Evolutionary conservation across 1,140 invertebrate species (phyloP).

Genomic region (Trachymyrmex septentrionalis): DNA sequence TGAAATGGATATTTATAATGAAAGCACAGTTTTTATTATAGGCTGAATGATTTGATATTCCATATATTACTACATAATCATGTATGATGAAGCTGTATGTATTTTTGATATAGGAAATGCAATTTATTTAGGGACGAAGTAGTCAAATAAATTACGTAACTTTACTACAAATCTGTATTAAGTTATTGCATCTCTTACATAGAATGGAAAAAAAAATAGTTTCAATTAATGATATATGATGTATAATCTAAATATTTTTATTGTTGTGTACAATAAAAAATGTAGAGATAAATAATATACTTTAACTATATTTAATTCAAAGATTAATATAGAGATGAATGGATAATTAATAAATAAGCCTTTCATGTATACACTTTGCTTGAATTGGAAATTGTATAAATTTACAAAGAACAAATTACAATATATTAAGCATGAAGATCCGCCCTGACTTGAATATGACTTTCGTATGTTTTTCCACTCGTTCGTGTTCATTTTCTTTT

Average conservation of each 20-base stretch:
- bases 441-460: too few species aligned
- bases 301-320: not conserved
- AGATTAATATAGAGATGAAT: not conserved
- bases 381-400: too few species aligned
- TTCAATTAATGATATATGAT: not conserved
- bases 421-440: too few species aligned
- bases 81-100: not conserved
- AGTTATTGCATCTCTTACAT: not conserved
- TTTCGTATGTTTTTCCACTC: too few species aligned
- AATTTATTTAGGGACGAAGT: not conserved
- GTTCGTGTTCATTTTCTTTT: not conserved
- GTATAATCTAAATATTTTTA: not conserved
- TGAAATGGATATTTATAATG: not conserved
- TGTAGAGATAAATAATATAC: not conserved
- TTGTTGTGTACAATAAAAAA: not conserved
- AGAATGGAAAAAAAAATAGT: not conserved
- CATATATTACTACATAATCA: not conserved
- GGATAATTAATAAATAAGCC: not conserved
- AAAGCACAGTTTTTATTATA: not conserved
- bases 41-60: slow-evolving; percentile 22
- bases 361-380: too few species aligned
- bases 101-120: not conserved
- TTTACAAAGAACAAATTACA: too few species aligned
- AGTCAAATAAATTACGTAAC: not conserved
- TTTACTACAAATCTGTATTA: not conserved